phyloP scores from a whole-genome alignment of 2,113 vertebrate genomes.

The Poecilia latipinna region DNA sequence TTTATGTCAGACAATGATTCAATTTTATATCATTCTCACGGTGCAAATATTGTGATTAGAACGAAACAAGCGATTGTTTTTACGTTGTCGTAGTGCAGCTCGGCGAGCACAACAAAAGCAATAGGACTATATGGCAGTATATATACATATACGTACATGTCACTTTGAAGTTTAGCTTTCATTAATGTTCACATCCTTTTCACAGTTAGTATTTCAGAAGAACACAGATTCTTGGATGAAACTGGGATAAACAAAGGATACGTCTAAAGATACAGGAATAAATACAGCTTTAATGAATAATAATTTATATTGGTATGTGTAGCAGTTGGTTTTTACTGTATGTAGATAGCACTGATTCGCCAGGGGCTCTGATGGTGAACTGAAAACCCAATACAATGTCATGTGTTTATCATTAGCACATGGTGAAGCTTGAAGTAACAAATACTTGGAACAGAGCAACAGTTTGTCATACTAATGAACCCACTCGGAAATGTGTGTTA shows the following conservation, averaged over 20 bases:
- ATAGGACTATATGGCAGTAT: constrained; percentile 51
- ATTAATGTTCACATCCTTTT: constrained; percentile 48
- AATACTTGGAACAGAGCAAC: constrained; percentile 38
- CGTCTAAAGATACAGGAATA: constrained; percentile 73
- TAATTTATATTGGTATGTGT: constrained; percentile 66
- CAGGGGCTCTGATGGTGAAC: constrained; percentile 44
- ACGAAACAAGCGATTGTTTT: constrained; percentile 17
- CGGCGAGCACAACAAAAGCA: constrained; percentile 47
- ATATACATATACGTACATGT: constrained; percentile 48
- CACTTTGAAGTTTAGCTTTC: constrained; percentile 49
- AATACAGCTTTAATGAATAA: constrained; percentile 72
- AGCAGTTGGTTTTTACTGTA: constrained; percentile 59
- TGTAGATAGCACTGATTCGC: constrained; percentile 53
- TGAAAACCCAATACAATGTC: constrained; percentile 42
- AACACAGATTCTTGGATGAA: constrained; percentile 44
- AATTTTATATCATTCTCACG: constrained; percentile 27
- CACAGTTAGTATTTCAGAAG: constrained; percentile 54
- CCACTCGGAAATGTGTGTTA: constrained; percentile 20
- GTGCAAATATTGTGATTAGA: constrained; percentile 47
- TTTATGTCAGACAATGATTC: constrained; percentile 29
- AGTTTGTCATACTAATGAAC: constrained; percentile 38
- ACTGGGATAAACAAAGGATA: constrained; percentile 47
- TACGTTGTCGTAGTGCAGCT: constrained; percentile 45
- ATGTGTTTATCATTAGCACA: constrained; percentile 29
- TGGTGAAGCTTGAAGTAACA: constrained; percentile 30